These are phyloP conservation scores for Pseudococcus longispinus DNA, from an alignment of 2,888 invertebrate genomes.

Conservation along the genomic window DNA sequence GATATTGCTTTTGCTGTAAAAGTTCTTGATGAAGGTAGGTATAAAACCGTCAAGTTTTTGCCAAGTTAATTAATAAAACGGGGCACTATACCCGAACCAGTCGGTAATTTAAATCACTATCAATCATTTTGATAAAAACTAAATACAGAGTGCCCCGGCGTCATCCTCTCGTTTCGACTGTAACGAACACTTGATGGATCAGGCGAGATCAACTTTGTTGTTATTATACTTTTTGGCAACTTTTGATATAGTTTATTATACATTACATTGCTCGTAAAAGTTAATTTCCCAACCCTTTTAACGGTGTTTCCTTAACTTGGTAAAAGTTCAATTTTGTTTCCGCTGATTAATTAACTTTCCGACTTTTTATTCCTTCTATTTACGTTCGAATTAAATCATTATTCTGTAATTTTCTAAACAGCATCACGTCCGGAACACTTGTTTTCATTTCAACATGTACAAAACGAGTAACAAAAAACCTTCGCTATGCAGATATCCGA, in stretches of 20 bases:
- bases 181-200: conserved; percentile 55
- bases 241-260: conserved; percentile 54
- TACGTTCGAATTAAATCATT: conserved; percentile 51
- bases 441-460: conserved; percentile 29
- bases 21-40: conserved; percentile 55
- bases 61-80: conserved; percentile 55
- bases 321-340: conserved; percentile 56
- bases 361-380: conserved; percentile 51
- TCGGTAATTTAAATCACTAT: conserved; percentile 56
- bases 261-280: conserved; percentile 47
- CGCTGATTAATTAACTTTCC: conserved; percentile 55
- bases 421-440: conserved; percentile 50
- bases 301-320: conserved; percentile 50
- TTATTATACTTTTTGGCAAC: conserved; percentile 53
- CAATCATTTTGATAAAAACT: conserved; percentile 56
- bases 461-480: conserved; percentile 7
- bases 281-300: conserved; percentile 50
- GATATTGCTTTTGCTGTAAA: conserved; percentile 51
- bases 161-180: conserved; percentile 51
- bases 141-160: conserved; percentile 53
- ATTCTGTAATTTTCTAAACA: conserved; percentile 45
- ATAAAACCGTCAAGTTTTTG: conserved; percentile 55
- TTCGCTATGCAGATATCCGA: conserved; percentile 3
- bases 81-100: conserved; percentile 46
- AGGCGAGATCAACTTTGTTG: conserved; percentile 55